These are phyloP conservation scores for Mola mola DNA, from an alignment of 2,113 vertebrate species.

Conservation along the genomic window DNA sequence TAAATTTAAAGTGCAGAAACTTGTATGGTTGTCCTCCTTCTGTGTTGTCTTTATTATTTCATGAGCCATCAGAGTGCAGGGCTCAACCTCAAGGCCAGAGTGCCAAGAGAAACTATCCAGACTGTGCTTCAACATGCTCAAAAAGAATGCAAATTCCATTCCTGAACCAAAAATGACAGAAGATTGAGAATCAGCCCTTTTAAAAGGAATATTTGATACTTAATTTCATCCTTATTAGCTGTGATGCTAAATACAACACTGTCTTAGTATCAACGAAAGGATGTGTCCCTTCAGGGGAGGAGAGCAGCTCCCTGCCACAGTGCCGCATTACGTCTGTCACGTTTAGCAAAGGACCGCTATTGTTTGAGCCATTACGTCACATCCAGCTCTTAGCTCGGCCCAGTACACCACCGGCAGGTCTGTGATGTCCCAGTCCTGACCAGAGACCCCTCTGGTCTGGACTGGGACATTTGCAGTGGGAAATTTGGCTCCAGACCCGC, in stretches of 20 bases:
- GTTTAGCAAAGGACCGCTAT: no score
- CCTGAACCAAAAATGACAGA: no score
- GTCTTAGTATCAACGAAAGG: no score
- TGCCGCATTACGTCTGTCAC: not conserved
- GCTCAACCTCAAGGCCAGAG: slow-evolving; percentile 8
- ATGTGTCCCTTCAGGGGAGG: no score
- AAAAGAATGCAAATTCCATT: not conserved
- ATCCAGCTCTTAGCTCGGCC: no score
- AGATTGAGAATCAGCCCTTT: no score
- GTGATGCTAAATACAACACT: no score
- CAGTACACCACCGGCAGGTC: not conserved
- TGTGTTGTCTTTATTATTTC: not conserved
- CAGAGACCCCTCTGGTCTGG: no score
- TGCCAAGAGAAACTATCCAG: slow-evolving; percentile 17
- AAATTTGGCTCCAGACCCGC: slow-evolving; percentile 10
- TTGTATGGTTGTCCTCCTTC: not conserved
- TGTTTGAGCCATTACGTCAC: no score
- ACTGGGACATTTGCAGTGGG: slow-evolving; percentile 42
- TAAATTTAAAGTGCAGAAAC: slow-evolving; percentile 5
- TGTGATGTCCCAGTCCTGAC: slow-evolving; percentile 14
- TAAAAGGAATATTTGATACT: no score
- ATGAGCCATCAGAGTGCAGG: slow-evolving; percentile 54
- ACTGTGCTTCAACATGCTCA: slow-evolving; percentile 35
- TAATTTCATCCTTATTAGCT: no score
- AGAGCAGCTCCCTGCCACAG: not conserved